phyloP scores from a whole-genome alignment of 2,888 invertebrate genomes.

The Heliconius ethilla region DNA sequence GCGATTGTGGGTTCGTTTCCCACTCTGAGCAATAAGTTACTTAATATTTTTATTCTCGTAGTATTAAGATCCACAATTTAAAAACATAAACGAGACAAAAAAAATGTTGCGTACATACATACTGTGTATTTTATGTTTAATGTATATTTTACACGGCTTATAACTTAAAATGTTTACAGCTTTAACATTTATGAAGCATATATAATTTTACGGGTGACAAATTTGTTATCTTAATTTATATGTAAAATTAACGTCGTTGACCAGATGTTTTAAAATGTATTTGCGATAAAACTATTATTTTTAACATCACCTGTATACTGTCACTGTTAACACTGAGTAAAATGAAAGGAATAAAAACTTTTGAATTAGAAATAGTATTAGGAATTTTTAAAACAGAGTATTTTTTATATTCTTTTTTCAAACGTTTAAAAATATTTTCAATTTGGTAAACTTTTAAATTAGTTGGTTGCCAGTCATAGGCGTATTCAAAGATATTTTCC shows the following conservation, averaged over 20 bases:
- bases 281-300: too few relatives aligned
- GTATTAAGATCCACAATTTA: too few relatives aligned
- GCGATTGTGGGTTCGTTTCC: background rate
- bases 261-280: background rate
- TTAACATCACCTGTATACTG: too few relatives aligned
- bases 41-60: background rate
- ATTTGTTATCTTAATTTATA: background rate
- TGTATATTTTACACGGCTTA: background rate
- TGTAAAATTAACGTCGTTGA: background rate
- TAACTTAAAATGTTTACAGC: background rate
- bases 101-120: background rate
- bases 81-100: background rate
- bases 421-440: too few relatives aligned
- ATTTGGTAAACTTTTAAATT: too few relatives aligned
- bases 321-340: too few relatives aligned
- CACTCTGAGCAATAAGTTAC: background rate
- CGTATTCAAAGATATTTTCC: too few relatives aligned
- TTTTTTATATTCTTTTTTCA: too few relatives aligned
- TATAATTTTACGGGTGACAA: background rate
- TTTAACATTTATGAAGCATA: slow-evolving; percentile 1
- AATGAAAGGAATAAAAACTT: too few relatives aligned
- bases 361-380: too few relatives aligned
- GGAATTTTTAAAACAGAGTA: too few relatives aligned
- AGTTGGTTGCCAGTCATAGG: too few relatives aligned
- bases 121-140: background rate